Conservation (phyloP, 2,113 vertebrate species). For the Crotalus horridus region DNA sequence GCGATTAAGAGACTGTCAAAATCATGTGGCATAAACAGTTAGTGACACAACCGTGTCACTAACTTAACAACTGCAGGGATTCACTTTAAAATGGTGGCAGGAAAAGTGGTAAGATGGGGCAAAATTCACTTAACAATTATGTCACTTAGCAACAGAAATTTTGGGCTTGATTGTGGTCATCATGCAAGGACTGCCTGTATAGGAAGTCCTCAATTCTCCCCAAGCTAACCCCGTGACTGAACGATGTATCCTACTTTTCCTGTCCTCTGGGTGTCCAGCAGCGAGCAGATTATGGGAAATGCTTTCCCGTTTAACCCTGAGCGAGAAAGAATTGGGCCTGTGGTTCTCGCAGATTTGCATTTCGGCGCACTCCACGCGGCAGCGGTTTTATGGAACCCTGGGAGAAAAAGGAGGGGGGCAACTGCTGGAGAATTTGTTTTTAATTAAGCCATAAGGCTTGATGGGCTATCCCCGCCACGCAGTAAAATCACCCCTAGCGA, state of each 20-base stretch:
- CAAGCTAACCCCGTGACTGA: constrained; percentile 27
- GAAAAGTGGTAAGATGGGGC: too few relatives aligned
- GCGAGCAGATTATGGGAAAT: constrained; percentile 46
- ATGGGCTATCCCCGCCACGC: constrained; percentile 60
- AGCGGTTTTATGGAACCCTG: constrained; percentile 57
- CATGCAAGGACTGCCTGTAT: too few relatives aligned
- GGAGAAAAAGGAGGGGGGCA: constrained; percentile 43
- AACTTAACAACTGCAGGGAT: too few relatives aligned
- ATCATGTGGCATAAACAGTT: background rate
- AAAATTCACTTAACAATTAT: too few relatives aligned
- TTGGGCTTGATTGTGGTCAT: too few relatives aligned
- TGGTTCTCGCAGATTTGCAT: constrained; percentile 48
- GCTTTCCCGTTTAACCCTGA: constrained; percentile 55
- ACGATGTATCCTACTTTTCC: constrained; percentile 39
- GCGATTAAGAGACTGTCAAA: background rate
- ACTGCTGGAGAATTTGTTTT: constrained; percentile 74
- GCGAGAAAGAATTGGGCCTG: constrained; percentile 44
- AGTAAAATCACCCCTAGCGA: constrained; percentile 61
- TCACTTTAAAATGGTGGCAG: too few relatives aligned
- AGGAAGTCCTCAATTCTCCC: background rate
- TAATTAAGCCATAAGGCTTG: constrained; percentile 74
- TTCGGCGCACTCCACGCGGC: constrained; percentile 50
- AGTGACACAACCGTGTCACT: too few relatives aligned
- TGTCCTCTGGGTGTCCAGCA: constrained; percentile 45
- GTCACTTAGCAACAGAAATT: too few relatives aligned